These are phyloP conservation scores for Florisuga fusca DNA, from an alignment of 2,797 vertebrate genomes.

Conservation along the genomic window DNA sequence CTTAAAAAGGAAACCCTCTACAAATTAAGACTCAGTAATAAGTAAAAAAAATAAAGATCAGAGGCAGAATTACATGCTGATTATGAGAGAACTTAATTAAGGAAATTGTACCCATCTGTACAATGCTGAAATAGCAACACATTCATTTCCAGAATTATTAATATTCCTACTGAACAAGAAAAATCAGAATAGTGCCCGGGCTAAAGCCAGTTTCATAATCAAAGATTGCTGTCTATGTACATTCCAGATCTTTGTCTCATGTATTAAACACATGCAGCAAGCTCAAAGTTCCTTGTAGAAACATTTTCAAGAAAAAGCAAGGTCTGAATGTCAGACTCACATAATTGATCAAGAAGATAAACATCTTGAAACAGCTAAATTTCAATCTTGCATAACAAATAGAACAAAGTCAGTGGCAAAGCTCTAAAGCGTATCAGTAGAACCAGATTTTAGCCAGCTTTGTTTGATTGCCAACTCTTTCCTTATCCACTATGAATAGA, in stretches of 20 bases:
- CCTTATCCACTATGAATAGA: not conserved
- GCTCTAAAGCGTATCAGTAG: not conserved
- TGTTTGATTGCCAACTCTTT: not conserved
- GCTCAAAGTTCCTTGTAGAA: not conserved
- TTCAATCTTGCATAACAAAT: not conserved
- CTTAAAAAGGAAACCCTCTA: constrained; percentile 40
- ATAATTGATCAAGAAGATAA: not conserved
- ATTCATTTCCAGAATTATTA: constrained; percentile 1
- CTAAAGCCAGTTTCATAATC: not conserved
- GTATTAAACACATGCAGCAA: not conserved
- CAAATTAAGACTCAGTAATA: constrained; percentile 40
- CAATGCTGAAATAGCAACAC: not conserved
- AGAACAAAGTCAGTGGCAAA: not conserved
- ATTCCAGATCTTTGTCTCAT: not conserved
- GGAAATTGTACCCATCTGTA: constrained; percentile 30
- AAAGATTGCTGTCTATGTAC: not conserved
- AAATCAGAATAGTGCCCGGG: not conserved
- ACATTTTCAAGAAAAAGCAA: not conserved
- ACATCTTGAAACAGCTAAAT: not conserved
- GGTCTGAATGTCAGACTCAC: not conserved
- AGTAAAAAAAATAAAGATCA: constrained; percentile 9
- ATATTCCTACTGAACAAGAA: not conserved
- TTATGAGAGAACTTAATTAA: constrained; percentile 26
- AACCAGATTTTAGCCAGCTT: not conserved
- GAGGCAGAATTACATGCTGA: not conserved